Evolutionary conservation across 2,113 vertebrate genomes (phyloP), one percentile per base, ranked within the genome.

Genomic region (Agelaius tricolor): DNA sequence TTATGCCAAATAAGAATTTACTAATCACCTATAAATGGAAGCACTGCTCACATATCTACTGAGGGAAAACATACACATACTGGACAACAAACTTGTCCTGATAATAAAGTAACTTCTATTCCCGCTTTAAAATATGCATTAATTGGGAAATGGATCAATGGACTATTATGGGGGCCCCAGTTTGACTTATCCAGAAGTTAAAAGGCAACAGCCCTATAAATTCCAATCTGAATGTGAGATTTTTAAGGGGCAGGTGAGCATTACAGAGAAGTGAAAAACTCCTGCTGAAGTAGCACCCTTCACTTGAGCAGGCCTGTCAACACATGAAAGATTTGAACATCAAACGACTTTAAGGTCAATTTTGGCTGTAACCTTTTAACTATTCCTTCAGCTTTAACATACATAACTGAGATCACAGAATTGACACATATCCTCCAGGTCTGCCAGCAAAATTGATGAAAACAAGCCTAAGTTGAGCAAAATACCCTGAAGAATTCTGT

Each of bases 311-410:
- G 87, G 84, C 76, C 76, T 97, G 96, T 97, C 86, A 96, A 90
- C 90, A 84, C 96, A 90, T 79, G 74, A 74, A 87, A 73, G 83
- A 91, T 63, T 4, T 61, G 76, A 92, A 92, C 88, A 95, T 96
- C 96, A 96, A 94, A 96, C 5, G 3, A 10, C 27, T 84, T 94
- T 81, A 88, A 96, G 88, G 79, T 75, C 85, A 61, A 9, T 65
- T 94, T 89, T 85, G 94, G 96, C 80, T 95, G n/a, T 89, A 96
- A 95, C 51, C 86, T 96, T 97, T 93, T 71, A 92, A 95, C 66
- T 89, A 71, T 83, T 86, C 52, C 88, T 96, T 95, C 62, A 78
- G 82, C 87, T 97, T 95, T 84, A 93, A 88, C 66, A 16, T 65
- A 93, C 46, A 3, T 44, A 89, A 84, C 65, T 33, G 66, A 93